Base-by-base conservation (phyloP, 2,113 vertebrate genomes). In the Atractosteus spatula region DNA sequence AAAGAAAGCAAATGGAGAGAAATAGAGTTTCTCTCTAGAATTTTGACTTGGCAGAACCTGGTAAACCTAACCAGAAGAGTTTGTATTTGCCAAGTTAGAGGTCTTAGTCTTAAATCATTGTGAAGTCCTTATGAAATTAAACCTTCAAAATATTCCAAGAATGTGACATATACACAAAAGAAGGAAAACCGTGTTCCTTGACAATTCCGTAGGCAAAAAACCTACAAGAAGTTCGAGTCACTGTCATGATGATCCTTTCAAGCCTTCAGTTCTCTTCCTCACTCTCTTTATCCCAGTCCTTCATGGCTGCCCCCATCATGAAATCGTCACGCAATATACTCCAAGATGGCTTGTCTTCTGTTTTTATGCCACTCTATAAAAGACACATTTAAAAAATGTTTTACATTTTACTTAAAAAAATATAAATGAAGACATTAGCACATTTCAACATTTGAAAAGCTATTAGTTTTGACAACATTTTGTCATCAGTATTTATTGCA, bases 241-340 rank as follows among this genome's bases (percentile, higher is more conserved):
- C 86, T 89, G 41, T 73, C 84, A 73, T 81, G 82, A 12, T 88
- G 77, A 8, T 66, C 71, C 13, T 16, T 77, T 29, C 8, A 55
- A 3, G 16, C 2, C 0, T 42, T 54, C 62, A 70, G 56, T 16
- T 54, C 4, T 1, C 45, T 62, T 85, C 81, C 0, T 93, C 92
- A 3, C 94, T 95, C 62, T 93, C 89, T 70, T 94, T 95, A 89
- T 99, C 97, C 96, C 97, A 99, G 89, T 99, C 97, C 78, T 95
- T 99, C 97, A 98, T 99, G 61, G 92, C 87, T 0, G 95, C 94
- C 41, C 94, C 95, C 95, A 98, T 96, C 96, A 99, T 98, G 85
- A 95, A 98, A 79, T 97, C 95, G 1, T 99, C 97, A n/a, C 89
- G 94, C 17, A 99, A 85, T 73, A 96, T 94, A 8, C 87, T 93